Base-by-base conservation (phyloP, 2,797 vertebrate species). In the Sylvia borin region DNA sequence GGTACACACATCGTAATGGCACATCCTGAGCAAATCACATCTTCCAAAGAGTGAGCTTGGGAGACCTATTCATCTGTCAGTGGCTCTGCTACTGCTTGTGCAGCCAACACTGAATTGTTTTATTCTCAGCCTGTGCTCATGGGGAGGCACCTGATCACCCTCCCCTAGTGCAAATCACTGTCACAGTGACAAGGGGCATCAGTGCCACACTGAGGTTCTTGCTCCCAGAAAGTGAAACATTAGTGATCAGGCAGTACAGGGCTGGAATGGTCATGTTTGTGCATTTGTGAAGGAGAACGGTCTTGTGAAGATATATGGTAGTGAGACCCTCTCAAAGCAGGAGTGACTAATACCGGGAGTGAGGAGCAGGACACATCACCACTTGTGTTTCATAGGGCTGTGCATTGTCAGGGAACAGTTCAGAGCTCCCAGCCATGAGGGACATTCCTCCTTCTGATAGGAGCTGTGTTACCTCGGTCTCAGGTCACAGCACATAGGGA, bases 391-490 rank as follows among this genome's bases (percentile, higher is more conserved):
- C 3, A 1, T 7, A 38, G 72, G 60, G 36, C 65, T 0, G 0
- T 18, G 22, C 9, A 7, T 9, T 9, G 27, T 20, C 13, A 34
- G 31, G 54, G 40, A 51, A 10, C 9, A 34, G 70, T 5, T 11
- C 14, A 14, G 45, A 13, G 60, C 47, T 76, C 22, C 18, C 17
- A 32, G 2, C 12, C 18, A 40, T 4, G 22, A 25, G 8, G 48
- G 32, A 11, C 32, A 2, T 53, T 29, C 26, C 20, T 53, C 17
- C 26, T 2, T 21, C 65, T 2, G 0, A 11, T 9, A 17, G 22
- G 34, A 66, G 17, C 48, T 12, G 11, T 2, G 68, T 11, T 11
- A 20, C 42, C 29, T 71, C 14, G 40, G n/a, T 38, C 36, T 9
- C 40, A 0, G 0, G 32, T 14, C 50, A 5, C 3, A 22, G 58